Evolutionary conservation across 2,113 vertebrate genomes (phyloP), one percentile per base, ranked within the genome.

Genomic region (Bubo bubo): DNA sequence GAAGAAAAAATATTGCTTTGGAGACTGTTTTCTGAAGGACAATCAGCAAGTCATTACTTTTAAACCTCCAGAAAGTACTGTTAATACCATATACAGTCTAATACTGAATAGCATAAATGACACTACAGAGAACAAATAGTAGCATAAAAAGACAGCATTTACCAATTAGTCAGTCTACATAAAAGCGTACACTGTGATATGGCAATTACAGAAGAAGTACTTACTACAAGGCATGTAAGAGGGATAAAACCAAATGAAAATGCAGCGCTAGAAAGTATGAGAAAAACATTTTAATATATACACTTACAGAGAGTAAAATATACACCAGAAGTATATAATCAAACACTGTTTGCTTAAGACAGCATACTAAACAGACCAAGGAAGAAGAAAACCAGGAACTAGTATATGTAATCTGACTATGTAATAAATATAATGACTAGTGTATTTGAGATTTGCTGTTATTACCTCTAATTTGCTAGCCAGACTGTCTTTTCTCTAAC

Each of bases 21-120:
- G 84, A 96, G 94, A 89, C 27, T 76, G 72, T 39, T 79, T 97
- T 79, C 58, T 79, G 49, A 89, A 95, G 94, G 84, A 75, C 67
- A 97, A 95, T 92, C 67, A 96, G 60, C 75, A 97, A 95, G 76
- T 91, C 81, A 92, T 88, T 93, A 95, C 91, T 64, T 96, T 96
- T 93, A 96, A 97, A 56, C 32, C 70, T 93, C 81, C 58, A 95
- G 74, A 92, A 95, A 96, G 50, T 64, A 87, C 60, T n/a, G 7
- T 84, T 95, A 97, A 85, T 96, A 63, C 77, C 47, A 19, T 76
- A 91, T 80, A 75, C 79, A 79, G 70, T 45, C 16, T 9, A 97
- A 96, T 52, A 66, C 86, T 79, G 64, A 90, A 85, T 41, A 14
- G 79, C 64, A 84, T 88, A 98, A 96, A 95, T 94, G 94, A 97